A percentile compares a stretch with the other conserved stretches of the same genome.
These are phyloP conservation scores for Caenorhabditis briggsae DNA, from an alignment of 1,140 invertebrate species.

Conservation along the genomic window DNA sequence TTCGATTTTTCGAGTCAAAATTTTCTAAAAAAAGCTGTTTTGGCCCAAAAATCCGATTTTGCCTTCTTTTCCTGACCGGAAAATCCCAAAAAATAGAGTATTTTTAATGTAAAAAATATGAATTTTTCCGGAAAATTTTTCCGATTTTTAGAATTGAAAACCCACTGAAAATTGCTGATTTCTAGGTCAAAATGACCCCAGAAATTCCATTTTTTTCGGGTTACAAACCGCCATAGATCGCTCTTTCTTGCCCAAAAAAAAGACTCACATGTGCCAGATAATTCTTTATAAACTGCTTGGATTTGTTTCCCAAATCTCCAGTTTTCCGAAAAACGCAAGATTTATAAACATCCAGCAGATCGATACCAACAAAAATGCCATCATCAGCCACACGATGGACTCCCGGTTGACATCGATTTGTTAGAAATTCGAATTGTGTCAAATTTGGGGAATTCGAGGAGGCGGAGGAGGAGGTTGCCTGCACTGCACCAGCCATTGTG, in stretches of 20 bases:
- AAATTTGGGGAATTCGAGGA: neutral
- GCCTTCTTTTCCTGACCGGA: too few relatives aligned
- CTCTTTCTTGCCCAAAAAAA: neutral
- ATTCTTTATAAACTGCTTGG: conserved; percentile 7
- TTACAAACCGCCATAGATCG: too few relatives aligned
- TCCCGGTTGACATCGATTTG: neutral
- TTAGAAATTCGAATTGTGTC: neutral
- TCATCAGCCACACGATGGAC: neutral
- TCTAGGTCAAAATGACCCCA: too few relatives aligned
- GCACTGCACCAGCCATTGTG: neutral
- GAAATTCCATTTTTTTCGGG: too few relatives aligned
- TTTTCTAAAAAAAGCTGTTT: too few relatives aligned
- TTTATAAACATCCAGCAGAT: conserved; percentile 22
- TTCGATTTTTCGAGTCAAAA: too few relatives aligned
- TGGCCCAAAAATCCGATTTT: too few relatives aligned
- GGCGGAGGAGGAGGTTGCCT: neutral
- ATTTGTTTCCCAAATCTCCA: neutral
- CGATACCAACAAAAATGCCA: neutral
- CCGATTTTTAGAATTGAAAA: too few relatives aligned
- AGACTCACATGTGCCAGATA: neutral
- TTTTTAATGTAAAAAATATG: too few relatives aligned
- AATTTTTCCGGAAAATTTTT: too few relatives aligned
- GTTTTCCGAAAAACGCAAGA: conserved; percentile 19
- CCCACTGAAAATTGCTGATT: too few relatives aligned
- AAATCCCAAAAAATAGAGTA: too few relatives aligned